Evolutionary conservation across 1,140 invertebrate species (phyloP), one percentile per base, ranked within the genome.

Genomic region (Nixonia krombeini): DNA sequence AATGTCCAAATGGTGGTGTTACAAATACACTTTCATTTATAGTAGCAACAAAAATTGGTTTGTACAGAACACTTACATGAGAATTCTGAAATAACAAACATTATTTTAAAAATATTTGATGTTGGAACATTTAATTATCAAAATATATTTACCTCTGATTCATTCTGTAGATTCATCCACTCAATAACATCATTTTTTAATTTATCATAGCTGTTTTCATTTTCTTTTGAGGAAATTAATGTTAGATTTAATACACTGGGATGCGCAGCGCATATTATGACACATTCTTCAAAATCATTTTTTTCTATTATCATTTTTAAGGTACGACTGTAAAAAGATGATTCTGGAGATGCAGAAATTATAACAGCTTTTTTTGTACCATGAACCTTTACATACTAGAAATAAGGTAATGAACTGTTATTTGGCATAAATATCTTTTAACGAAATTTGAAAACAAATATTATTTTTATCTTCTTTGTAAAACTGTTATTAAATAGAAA

Each of bases 21-120:
- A 91, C 76, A 73, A 93, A 91, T 17, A 91, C 53, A 44, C 86
- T 78, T 74, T 88, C 87, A 49, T 86, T 88, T 18, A 90, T 79
- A 37, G 85, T 74, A 13, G 88, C 87, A 16, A 87, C 78, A 50
- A 91, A 90, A 29, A 92, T 82, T 31, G 91, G 91, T 44, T 88
- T 80, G 65, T 89, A 89, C 9, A 88, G 83, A 25, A 91, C 84
- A 74, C 89, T 87, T 5, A 89, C 87, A 37, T 85, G 83, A 71
- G 86, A 79, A 75, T 84, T 80, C 88, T 90, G 71, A 47, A 86
- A 84, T 70, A 56, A 67, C 17, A 47, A 23, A 41, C 1, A 23
- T 21, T 29, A 51, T 35, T 18, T 45, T 17, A 31, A 45, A 35
- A 33, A 16, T 26, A 53, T 40, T 61, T 31, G 0, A 47, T 47